phyloP scores from a whole-genome alignment of 2,888 invertebrate species.

The Cartodere bifasciata region DNA sequence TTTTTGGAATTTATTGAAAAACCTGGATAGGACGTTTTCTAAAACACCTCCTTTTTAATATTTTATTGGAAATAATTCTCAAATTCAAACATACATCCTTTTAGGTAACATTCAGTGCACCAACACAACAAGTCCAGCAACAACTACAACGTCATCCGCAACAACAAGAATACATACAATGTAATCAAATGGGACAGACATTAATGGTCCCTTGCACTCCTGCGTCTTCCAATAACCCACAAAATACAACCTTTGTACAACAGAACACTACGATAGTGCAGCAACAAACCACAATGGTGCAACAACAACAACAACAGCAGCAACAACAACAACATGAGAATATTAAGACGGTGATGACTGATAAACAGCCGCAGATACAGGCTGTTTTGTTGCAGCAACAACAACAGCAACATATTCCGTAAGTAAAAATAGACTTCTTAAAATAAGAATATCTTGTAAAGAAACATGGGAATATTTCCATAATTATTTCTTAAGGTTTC shows the following conservation, averaged over 20 bases:
- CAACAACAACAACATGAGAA: slow-evolving; percentile 29
- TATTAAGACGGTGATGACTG: slow-evolving; percentile 36
- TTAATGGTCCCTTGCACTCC: slow-evolving; percentile 58
- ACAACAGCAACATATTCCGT: no score
- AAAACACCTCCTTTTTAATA: no score
- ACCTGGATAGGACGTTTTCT: no score
- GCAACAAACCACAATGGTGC: slow-evolving; percentile 66
- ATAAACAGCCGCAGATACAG: slow-evolving; percentile 28
- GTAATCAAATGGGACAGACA: slow-evolving; percentile 56
- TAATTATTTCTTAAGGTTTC: no score
- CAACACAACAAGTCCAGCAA: slow-evolving; percentile 24
- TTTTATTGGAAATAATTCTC: no score
- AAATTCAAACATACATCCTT: slow-evolving; percentile 17
- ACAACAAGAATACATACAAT: slow-evolving; percentile 59
- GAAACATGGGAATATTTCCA: no score
- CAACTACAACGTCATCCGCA: slow-evolving; percentile 35
- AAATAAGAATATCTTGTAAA: no score
- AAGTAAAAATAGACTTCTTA: no score
- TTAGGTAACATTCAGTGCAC: slow-evolving; percentile 22
- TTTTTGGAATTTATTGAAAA: no score
- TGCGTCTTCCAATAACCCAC: slow-evolving; percentile 43
- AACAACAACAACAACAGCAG: slow-evolving; percentile 45
- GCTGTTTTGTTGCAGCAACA: slow-evolving; percentile 26
- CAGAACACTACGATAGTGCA: slow-evolving; percentile 78
- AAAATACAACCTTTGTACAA: slow-evolving; percentile 62